Conservation (phyloP, 2,113 vertebrate genomes). For the Salvator merianae region DNA sequence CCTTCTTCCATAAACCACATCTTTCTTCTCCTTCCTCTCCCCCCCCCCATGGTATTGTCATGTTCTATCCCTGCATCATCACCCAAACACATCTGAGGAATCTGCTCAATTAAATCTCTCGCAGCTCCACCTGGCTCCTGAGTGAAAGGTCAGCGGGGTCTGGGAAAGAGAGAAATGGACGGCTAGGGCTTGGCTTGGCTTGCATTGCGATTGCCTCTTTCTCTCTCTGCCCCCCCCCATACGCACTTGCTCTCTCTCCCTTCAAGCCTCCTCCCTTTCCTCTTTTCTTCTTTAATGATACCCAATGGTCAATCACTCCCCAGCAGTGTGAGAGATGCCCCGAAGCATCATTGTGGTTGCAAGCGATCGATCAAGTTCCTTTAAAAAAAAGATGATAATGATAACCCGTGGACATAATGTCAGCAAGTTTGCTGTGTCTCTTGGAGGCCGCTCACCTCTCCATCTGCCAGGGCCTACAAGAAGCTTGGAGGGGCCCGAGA, state of each 20-base stretch:
- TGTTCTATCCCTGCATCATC: constrained; percentile 60
- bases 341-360: constrained; percentile 86
- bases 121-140: constrained; percentile 89
- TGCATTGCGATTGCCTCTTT: constrained; percentile 12
- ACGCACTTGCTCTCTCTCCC: constrained; percentile 10
- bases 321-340: constrained; percentile 87
- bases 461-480: constrained; percentile 49
- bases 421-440: constrained; percentile 79
- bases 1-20: constrained; percentile 21
- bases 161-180: constrained; percentile 76
- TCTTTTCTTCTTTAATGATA: constrained; percentile 85
- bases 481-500: constrained; percentile 60
- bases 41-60: constrained; percentile 14
- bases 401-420: constrained; percentile 94
- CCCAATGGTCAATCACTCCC: constrained; percentile 91
- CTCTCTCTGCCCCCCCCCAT: neutral
- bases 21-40: neutral
- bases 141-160: constrained; percentile 96
- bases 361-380: constrained; percentile 85
- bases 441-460: constrained; percentile 61
- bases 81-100: constrained; percentile 90
- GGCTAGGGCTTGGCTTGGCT: constrained; percentile 54
- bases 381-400: constrained; percentile 83
- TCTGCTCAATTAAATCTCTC: constrained; percentile 96
- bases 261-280: constrained; percentile 12